These are phyloP conservation scores for Peromyscus melanophrys DNA, from an alignment of 2,797 vertebrate genomes.

Conservation along the genomic window DNA sequence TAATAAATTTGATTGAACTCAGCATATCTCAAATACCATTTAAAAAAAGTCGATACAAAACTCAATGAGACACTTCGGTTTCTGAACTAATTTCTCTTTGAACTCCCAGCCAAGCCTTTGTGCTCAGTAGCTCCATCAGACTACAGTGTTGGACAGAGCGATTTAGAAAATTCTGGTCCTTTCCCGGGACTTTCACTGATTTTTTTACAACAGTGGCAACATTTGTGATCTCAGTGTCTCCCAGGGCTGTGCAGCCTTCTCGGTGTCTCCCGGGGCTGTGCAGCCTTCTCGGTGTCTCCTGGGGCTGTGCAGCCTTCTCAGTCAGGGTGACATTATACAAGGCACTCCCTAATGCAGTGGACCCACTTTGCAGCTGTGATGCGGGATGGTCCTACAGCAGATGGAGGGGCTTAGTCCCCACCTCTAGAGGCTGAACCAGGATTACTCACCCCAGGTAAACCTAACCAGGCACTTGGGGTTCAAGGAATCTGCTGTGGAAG, in stretches of 20 bases:
- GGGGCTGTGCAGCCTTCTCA: too few relatives aligned
- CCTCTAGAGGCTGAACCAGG: not conserved
- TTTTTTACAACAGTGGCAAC: not conserved
- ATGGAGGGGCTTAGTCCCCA: not conserved
- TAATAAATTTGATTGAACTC: not conserved
- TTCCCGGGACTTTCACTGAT: not conserved
- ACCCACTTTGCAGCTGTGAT: not conserved
- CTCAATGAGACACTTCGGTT: not conserved
- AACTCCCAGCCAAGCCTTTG: not conserved
- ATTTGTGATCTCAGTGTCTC: not conserved
- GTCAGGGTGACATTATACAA: not conserved
- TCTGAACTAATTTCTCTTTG: not conserved
- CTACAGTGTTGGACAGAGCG: not conserved
- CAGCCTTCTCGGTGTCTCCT: too few relatives aligned
- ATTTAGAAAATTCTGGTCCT: not conserved
- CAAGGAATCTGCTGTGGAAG: not conserved
- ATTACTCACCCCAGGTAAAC: not conserved
- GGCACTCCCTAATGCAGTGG: not conserved
- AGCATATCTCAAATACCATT: not conserved
- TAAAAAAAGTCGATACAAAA: not conserved
- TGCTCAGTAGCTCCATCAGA: not conserved
- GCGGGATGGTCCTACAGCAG: not conserved
- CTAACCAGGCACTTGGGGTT: too few relatives aligned
- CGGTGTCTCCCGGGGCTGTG: too few relatives aligned
- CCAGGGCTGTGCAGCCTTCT: too few relatives aligned